phyloP scores from a whole-genome alignment of 2,888 invertebrate genomes.

The Apotomis betuletana region DNA sequence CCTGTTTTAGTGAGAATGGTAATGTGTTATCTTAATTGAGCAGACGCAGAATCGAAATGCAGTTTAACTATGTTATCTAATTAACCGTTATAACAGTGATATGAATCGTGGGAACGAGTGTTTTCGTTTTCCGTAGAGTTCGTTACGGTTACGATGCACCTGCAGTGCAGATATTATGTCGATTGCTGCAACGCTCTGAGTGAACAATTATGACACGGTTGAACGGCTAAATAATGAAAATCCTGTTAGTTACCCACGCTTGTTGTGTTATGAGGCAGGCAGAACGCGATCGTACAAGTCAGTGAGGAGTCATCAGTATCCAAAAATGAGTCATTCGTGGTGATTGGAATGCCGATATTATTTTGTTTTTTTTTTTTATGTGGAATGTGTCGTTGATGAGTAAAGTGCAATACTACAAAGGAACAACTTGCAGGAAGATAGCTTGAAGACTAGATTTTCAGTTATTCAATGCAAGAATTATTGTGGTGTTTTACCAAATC shows the following conservation, averaged over 20 bases:
- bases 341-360: slow-evolving; percentile 69
- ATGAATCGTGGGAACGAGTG: slow-evolving; percentile 67
- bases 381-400: slow-evolving; percentile 71
- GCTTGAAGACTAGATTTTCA: neutral
- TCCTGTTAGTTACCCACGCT: slow-evolving; percentile 63
- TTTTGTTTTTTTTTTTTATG: slow-evolving; percentile 75
- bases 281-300: slow-evolving; percentile 60
- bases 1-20: slow-evolving; percentile 74
- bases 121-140: slow-evolving; percentile 63
- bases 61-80: slow-evolving; percentile 62
- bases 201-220: slow-evolving; percentile 63
- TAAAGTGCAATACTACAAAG: slow-evolving; percentile 53
- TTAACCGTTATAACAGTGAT: slow-evolving; percentile 70
- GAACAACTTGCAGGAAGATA: neutral
- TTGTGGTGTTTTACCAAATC: neutral
- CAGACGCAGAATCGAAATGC: slow-evolving; percentile 53
- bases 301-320: slow-evolving; percentile 62
- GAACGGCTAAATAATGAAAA: slow-evolving; percentile 59
- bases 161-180: slow-evolving; percentile 64
- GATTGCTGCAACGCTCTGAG: slow-evolving; percentile 56
- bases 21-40: slow-evolving; percentile 62
- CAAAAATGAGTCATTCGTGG: slow-evolving; percentile 78
- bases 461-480: neutral
- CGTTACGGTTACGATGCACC: slow-evolving; percentile 79
- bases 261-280: slow-evolving; percentile 60